phyloP scores from a whole-genome alignment of 2,797 vertebrate genomes.

The Tenualosa ilisha region DNA sequence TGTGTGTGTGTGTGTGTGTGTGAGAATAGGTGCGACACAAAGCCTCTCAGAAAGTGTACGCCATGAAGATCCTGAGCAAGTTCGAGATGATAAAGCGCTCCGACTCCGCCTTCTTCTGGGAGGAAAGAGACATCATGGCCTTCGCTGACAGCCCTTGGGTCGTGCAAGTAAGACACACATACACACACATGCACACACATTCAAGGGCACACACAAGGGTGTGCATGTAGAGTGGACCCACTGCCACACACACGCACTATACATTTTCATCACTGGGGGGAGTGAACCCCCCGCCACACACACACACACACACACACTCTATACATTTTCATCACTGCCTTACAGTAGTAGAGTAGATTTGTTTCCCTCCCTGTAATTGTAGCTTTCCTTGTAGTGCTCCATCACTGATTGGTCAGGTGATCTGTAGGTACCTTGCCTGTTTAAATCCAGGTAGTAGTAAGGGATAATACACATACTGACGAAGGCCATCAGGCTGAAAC shows the following conservation, averaged over 20 bases:
- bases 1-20: constrained; percentile 3
- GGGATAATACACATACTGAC: too few species aligned
- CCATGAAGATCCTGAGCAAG: constrained; percentile 98
- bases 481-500: too few species aligned
- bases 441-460: too few species aligned
- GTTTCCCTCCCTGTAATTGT: neutral
- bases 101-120: constrained; percentile 99
- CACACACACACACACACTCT: too few species aligned
- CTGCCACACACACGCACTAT: too few species aligned
- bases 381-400: too few species aligned
- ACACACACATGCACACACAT: neutral
- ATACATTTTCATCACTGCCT: neutral
- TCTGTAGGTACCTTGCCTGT: too few species aligned
- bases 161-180: constrained; percentile 83
- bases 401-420: too few species aligned
- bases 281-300: too few species aligned
- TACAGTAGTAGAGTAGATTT: neutral
- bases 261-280: too few species aligned
- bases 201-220: neutral
- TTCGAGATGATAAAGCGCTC: constrained; percentile 99
- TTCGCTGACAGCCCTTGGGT: constrained; percentile 98
- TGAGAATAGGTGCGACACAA: constrained; percentile 86
- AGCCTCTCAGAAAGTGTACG: constrained; percentile 94
- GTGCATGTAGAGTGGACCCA: neutral
- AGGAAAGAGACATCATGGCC: constrained; percentile 99